These are phyloP conservation scores for Crotalus horridus DNA, from an alignment of 2,113 vertebrate genomes.

Conservation along the genomic window DNA sequence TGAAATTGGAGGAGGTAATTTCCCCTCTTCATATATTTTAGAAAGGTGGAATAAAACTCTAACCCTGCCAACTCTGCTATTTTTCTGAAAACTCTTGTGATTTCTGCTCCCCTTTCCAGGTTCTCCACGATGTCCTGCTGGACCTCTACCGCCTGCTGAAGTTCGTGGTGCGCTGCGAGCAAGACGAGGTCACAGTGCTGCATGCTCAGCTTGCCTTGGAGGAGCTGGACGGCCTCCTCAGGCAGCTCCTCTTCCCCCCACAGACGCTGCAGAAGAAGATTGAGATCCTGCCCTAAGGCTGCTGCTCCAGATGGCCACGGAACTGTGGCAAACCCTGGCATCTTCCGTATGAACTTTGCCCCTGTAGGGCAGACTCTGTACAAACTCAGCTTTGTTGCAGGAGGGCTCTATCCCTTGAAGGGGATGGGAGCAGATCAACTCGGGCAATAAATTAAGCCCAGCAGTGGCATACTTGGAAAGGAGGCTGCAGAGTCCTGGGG, in stretches of 20 bases:
- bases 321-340: background rate
- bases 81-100: background rate
- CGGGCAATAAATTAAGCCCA: background rate
- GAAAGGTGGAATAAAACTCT: background rate
- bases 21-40: background rate
- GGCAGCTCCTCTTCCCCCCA: conserved; percentile 79
- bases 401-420: background rate
- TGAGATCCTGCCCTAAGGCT: conserved; percentile 76
- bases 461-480: background rate
- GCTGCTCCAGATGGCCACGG: background rate
- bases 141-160: conserved; percentile 92
- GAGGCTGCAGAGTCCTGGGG: background rate
- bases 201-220: conserved; percentile 90
- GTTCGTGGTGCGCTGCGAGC: conserved; percentile 74
- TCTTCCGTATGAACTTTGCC: background rate
- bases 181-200: conserved; percentile 73
- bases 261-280: conserved; percentile 92
- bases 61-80: background rate
- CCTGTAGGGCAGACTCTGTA: background rate
- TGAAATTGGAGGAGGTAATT: background rate
- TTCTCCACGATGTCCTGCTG: conserved; percentile 81
- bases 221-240: conserved; percentile 82
- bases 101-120: conserved; percentile 53
- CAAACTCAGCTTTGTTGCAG: too few relatives aligned
- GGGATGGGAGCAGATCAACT: too few relatives aligned